These are phyloP conservation scores for Strix aluco DNA, from an alignment of 2,113 vertebrate genomes.

Conservation along the genomic window DNA sequence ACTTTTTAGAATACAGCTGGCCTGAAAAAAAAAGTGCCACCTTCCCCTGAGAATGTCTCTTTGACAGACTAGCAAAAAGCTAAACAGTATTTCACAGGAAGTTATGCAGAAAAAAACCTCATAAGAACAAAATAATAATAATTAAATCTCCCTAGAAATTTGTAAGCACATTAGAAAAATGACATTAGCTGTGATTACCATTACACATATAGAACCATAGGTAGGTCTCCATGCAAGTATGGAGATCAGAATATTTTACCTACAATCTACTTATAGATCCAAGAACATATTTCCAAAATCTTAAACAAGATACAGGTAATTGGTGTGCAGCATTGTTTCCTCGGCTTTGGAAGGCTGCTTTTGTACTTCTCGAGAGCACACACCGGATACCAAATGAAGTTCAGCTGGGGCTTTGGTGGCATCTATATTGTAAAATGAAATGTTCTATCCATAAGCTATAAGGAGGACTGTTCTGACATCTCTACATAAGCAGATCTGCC, in stretches of 20 bases:
- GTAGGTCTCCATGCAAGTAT: background rate
- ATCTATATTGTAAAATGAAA: background rate
- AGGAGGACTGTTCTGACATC: background rate
- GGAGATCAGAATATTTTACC: background rate
- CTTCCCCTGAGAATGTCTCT: background rate
- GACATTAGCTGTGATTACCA: background rate
- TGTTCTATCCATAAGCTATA: background rate
- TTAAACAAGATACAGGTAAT: background rate
- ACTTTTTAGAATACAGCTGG: background rate
- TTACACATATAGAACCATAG: background rate
- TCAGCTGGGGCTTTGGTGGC: background rate
- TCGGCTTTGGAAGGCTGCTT: background rate
- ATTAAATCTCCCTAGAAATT: background rate
- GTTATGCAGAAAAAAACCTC: background rate
- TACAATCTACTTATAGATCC: background rate
- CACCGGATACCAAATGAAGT: background rate
- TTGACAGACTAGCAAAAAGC: background rate
- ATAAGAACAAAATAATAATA: background rate
- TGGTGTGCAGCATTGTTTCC: background rate
- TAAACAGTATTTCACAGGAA: background rate
- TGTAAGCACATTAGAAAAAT: background rate
- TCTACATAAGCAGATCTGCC: background rate
- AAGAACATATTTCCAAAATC: background rate
- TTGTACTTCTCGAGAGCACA: fast-evolving
- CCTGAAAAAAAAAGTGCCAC: background rate